Conservation (phyloP, 2,888 invertebrate species). For the Coecobrya sp. region DNA sequence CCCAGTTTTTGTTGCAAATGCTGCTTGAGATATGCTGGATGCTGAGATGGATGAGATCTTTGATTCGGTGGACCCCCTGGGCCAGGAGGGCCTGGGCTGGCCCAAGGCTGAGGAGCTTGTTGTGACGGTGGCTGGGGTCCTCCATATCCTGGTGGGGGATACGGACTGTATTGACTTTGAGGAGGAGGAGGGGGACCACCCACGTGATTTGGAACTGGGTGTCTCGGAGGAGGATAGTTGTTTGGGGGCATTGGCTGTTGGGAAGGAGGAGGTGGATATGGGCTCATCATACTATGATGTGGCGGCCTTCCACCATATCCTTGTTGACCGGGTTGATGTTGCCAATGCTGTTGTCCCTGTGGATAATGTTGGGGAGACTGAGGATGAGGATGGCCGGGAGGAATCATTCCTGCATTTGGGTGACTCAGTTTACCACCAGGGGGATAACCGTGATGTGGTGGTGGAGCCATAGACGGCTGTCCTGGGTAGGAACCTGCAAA, state of each 20-base stretch:
- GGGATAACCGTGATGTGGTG: conserved; percentile 88
- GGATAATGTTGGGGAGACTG: conserved; percentile 89
- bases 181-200: conserved; percentile 80
- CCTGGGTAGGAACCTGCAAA: conserved; percentile 86
- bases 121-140: conserved; percentile 83
- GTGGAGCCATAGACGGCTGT: conserved; percentile 90
- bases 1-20: conserved; percentile 88
- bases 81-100: conserved; percentile 65
- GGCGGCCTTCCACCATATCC: conserved; percentile 84
- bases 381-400: conserved; percentile 88
- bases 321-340: conserved; percentile 84
- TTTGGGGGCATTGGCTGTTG: conserved; percentile 85
- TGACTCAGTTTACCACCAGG: conserved; percentile 90
- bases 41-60: conserved; percentile 87
- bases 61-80: conserved; percentile 85
- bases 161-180: conserved; percentile 83
- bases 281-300: conserved; percentile 83
- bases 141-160: conserved; percentile 83
- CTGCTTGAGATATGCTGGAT: conserved; percentile 91
- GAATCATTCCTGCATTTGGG: conserved; percentile 87
- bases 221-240: conserved; percentile 83
- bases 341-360: conserved; percentile 85
- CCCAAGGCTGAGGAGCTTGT: conserved; percentile 83
- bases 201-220: conserved; percentile 84
- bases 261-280: conserved; percentile 84